Conservation (phyloP, 35 echinoderm and acorn worm species). For the Apostichopus japonicus region DNA sequence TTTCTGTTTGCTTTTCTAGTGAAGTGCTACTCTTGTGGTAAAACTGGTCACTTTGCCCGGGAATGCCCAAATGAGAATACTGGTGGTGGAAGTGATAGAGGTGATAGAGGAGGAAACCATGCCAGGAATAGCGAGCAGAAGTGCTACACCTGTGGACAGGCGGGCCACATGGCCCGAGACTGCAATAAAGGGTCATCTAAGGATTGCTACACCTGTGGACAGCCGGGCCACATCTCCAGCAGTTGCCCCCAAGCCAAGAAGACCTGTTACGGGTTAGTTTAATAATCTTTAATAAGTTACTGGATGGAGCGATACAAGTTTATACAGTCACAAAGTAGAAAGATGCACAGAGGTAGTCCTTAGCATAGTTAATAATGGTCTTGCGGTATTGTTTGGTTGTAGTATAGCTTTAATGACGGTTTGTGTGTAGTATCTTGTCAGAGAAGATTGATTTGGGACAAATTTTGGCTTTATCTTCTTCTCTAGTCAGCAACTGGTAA, state of each 20-base stretch:
- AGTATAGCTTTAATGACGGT: too few species aligned
- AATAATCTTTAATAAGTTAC: too few species aligned
- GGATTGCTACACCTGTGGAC: slow-evolving; percentile 31
- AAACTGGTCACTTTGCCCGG: slow-evolving; percentile 33
- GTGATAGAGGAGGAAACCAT: not conserved
- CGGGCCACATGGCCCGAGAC: slow-evolving; percentile 43
- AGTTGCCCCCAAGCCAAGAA: slow-evolving; percentile 15
- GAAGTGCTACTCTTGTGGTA: slow-evolving; percentile 40
- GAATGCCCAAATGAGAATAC: not conserved
- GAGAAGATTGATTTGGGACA: too few species aligned
- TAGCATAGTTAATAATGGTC: too few species aligned
- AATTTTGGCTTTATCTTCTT: too few species aligned
- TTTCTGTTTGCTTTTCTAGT: not conserved
- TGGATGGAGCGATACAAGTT: too few species aligned
- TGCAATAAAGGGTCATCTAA: not conserved
- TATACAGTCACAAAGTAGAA: too few species aligned
- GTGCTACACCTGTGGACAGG: slow-evolving; percentile 40
- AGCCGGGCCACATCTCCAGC: slow-evolving; percentile 21
- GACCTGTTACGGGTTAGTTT: slow-evolving; percentile 1
- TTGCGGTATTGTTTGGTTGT: too few species aligned
- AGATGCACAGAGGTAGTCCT: too few species aligned
- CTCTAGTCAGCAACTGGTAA: too few species aligned
- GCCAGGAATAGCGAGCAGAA: not conserved
- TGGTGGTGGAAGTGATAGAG: not conserved
- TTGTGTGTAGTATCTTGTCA: too few species aligned